Conservation (phyloP, 2,888 invertebrate genomes). For the Xestobium rufovillosum region DNA sequence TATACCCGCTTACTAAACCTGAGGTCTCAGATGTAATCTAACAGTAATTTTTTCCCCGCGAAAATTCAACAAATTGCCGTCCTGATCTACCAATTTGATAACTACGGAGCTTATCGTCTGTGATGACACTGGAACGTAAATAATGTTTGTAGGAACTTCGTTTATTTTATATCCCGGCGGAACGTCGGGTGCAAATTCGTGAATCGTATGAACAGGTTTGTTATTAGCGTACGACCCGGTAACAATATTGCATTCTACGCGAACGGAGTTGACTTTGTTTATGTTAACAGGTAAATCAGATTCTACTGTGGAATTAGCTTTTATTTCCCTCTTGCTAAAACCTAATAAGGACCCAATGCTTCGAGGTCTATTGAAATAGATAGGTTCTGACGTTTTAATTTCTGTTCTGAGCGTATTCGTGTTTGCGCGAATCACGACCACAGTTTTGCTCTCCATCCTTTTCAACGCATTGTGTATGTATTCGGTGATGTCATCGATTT, state of each 20-base stretch:
- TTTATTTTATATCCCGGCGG: conserved; percentile 34
- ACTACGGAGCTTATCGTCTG: conserved; percentile 24
- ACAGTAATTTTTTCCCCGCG: conserved; percentile 29
- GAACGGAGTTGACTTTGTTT: conserved; percentile 27
- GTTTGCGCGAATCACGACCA: no score
- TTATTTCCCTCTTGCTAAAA: conserved; percentile 21
- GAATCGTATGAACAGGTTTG: conserved; percentile 29
- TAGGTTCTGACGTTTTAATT: conserved; percentile 14
- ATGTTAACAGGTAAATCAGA: conserved; percentile 33
- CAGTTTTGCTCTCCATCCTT: no score
- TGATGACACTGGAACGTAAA: conserved; percentile 32
- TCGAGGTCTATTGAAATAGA: conserved; percentile 14
- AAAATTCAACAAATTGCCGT: conserved; percentile 30
- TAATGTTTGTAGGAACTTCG: conserved; percentile 31
- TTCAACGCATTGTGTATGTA: no score
- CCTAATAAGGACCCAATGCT: conserved; percentile 26
- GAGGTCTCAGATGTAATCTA: conserved; percentile 17
- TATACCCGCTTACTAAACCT: conserved; percentile 1
- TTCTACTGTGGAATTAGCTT: conserved; percentile 19
- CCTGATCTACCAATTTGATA: conserved; percentile 30
- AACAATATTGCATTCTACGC: conserved; percentile 29
- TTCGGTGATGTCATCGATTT: no score
- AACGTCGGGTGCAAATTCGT: conserved; percentile 32
- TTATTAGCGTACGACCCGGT: conserved; percentile 29
- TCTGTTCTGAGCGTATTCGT: conserved; percentile 16